Evolutionary conservation across 2,888 invertebrate species (phyloP), one percentile per base, ranked within the genome.

Genomic region (Gibbula magus): DNA sequence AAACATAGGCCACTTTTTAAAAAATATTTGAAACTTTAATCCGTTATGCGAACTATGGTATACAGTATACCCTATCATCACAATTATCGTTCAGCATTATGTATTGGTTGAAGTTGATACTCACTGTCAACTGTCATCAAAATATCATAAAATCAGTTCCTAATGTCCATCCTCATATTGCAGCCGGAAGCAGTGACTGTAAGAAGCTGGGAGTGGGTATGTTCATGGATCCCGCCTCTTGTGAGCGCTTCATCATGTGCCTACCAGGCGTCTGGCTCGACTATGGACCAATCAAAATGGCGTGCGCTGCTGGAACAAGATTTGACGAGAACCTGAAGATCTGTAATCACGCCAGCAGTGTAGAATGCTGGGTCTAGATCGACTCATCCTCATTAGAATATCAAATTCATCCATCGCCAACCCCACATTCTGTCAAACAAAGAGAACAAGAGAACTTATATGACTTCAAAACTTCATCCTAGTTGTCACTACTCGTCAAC

Each of bases 201-300:
- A 39, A 77, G 18, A 52, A 73, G 16, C 54, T 84, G 2, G 85
- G 85, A 10, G 77, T 81, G 3, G 86, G 85, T 0, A 85, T 85
- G 5, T 85, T 84, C 53, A 73, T 81, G 7, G 84, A 86, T 73
- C 86, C 85, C 0, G 45, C 54, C 16, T 81, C 82, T 18, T 86
- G 86, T 78, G 79, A 83, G 25, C 78, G 80, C 52, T 86, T 86
- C 79, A 66, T 84, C 77, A 83, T 85, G 75, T 86, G 86, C 25
- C 56, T 85, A 67, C 83, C 82, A 0, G 85, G 83, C 2, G 79
- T 77, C 10, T 84, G 84, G 82, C 51, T 81, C 25, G 77, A 82
- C 35, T 81, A 84, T 66, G 80, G 82, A 8, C 84, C 83, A 22
- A 82, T 85, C 53, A 78, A 82, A 29, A 86, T 86, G 86, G 35